Percentiles rank a stretch among this genome's conserved stretches.
Conservation (phyloP, 2,797 vertebrate genomes). For the Poeciliopsis paucimaculata region DNA sequence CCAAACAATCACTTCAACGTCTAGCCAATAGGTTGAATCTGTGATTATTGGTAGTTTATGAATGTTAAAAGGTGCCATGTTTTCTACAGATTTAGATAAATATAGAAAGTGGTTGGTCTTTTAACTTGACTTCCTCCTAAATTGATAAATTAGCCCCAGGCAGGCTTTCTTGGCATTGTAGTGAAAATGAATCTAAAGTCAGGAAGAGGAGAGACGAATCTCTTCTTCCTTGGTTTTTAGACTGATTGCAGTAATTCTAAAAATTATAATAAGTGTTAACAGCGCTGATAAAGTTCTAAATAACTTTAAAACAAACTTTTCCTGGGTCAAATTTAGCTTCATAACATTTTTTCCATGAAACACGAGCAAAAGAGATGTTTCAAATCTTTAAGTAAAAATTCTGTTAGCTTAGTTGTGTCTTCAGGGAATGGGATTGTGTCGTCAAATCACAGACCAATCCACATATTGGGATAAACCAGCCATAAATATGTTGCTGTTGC, state of each 20-base stretch:
- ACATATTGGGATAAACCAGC: neutral
- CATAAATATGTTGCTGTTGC: neutral
- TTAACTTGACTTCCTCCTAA: neutral
- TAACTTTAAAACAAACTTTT: neutral
- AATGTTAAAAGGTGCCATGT: neutral
- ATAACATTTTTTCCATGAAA: neutral
- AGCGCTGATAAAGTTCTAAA: neutral
- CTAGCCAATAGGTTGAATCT: neutral
- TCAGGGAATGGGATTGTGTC: neutral
- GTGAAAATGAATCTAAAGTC: conserved; percentile 44
- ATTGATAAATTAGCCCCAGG: neutral
- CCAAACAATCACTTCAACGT: neutral
- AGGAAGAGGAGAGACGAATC: conserved; percentile 32
- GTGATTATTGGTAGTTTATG: neutral
- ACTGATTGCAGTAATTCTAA: neutral
- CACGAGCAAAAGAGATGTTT: neutral
- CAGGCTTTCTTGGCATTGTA: conserved; percentile 26
- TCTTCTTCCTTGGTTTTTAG: neutral
- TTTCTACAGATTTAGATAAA: neutral
- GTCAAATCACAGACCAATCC: neutral
- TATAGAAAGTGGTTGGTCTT: neutral
- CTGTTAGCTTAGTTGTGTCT: neutral
- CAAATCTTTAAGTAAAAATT: neutral
- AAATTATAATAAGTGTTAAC: neutral
- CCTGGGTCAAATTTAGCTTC: neutral